Conservation (phyloP, 2,113 vertebrate species). For the Phyllopteryx taeniolatus region DNA sequence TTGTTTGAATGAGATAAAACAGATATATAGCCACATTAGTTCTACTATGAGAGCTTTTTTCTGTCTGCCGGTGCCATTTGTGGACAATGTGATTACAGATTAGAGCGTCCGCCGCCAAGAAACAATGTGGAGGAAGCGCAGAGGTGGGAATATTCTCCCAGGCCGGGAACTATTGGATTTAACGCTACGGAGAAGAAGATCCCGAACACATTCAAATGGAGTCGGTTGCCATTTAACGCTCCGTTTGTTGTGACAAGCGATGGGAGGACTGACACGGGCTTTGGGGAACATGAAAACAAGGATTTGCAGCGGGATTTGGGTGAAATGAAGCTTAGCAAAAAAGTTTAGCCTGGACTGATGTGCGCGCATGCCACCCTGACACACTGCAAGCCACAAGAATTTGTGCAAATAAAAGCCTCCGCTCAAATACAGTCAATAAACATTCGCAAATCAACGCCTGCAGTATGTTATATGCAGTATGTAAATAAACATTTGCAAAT, state of each 20-base stretch:
- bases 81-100: not conserved
- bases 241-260: not conserved
- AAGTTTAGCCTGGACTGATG: not conserved
- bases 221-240: not conserved
- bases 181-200: not conserved
- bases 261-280: conserved; percentile 1
- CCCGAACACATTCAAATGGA: not conserved
- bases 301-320: not conserved
- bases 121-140: not conserved
- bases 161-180: not conserved
- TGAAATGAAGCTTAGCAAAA: conserved; percentile 2
- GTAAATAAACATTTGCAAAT: no score
- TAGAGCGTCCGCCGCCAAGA: not conserved
- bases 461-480: no score
- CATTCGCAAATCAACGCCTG: no score
- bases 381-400: no score
- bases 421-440: no score
- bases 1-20: conserved; percentile 20
- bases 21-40: conserved; percentile 21
- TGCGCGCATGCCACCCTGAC: no score
- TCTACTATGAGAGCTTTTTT: conserved; percentile 3
- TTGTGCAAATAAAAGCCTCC: no score
- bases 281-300: not conserved
- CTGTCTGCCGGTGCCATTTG: not conserved
- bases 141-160: not conserved